Base-by-base conservation (phyloP, 2,113 vertebrate species). In the Nesospiza acunhae region DNA sequence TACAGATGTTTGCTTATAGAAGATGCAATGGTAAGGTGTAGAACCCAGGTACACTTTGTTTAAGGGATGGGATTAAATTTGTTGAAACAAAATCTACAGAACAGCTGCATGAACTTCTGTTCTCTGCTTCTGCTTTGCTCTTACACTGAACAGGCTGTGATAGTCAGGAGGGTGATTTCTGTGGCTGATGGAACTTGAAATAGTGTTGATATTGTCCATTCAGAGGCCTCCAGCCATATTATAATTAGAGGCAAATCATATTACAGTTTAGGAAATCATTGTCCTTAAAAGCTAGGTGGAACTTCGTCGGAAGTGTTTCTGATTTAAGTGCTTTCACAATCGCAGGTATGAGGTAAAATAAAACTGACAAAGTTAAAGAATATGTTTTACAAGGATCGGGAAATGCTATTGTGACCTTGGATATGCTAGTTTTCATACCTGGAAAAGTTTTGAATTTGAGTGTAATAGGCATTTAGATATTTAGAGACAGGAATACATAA, bases 1-100 rank as follows among this genome's bases (percentile, higher is more conserved):
- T 99, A 99, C 96, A 98, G 99, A 94, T 98, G 98, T 77, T 98
- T 99, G 74, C 98, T 99, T n/a, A 96, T 99, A 94, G 99, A 99
- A 97, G 99, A 99, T 78, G 98, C 99, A 74, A 99, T 99, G 99
- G 99, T 99, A 98, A 96, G 97, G 39, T 47, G 31, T 84, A 89
- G 59, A 77, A 84, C 14, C 15, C 30, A 67, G 31, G 15, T 77
- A 26, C 15, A 39, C 50, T 53, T 67, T 22, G 10, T 86, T 82
- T 55, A 37, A 70, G 46, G 37, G 19, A 15, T 80, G 22, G 69
- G 56, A 83, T 42, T 87, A 17, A 33, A 26, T 73, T 82, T 67
- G 39, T 39, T 74, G 11, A 42, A 78, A 63, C 35, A 46, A 11
- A 26, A 26, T 17, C 10, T 78, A 5, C 24, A 47, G 64, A 39